These are phyloP conservation scores for Elaphurus davidianus DNA, from an alignment of 2,113 vertebrate genomes.

Conservation along the genomic window DNA sequence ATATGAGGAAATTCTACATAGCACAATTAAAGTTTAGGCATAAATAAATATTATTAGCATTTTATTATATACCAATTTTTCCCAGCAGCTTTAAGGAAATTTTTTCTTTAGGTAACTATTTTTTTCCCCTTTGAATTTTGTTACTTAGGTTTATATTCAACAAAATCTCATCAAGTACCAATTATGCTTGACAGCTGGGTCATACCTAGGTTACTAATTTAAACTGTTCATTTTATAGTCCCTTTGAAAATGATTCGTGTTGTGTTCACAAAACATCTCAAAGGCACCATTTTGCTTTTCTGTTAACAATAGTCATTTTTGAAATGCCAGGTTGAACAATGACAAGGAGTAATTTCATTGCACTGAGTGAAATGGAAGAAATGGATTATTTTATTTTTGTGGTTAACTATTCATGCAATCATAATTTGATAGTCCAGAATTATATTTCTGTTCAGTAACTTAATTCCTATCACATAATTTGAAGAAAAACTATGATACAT, in stretches of 20 bases:
- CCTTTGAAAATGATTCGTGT: background rate
- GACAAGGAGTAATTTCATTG: constrained; percentile 19
- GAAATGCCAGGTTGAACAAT: background rate
- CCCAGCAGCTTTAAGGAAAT: background rate
- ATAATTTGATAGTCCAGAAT: background rate
- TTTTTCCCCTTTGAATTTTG: background rate
- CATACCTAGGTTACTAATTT: background rate
- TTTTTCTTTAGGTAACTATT: background rate
- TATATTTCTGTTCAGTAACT: background rate
- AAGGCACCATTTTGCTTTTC: background rate
- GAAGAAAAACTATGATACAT: background rate
- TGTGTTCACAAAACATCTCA: background rate
- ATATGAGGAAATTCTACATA: background rate
- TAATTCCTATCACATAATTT: background rate
- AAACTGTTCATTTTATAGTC: background rate
- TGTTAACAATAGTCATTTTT: constrained; percentile 13
- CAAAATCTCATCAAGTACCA: background rate
- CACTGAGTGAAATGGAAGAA: background rate
- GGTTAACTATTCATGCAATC: background rate
- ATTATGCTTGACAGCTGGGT: background rate
- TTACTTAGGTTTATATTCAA: background rate
- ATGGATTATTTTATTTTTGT: background rate
- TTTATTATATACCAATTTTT: background rate
- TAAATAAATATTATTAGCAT: background rate
- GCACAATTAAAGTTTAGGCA: background rate